Percentiles rank a stretch among this genome's conserved stretches.
phyloP scores from a whole-genome alignment of 2,113 vertebrate genomes.

The Chaetodon auriga region DNA sequence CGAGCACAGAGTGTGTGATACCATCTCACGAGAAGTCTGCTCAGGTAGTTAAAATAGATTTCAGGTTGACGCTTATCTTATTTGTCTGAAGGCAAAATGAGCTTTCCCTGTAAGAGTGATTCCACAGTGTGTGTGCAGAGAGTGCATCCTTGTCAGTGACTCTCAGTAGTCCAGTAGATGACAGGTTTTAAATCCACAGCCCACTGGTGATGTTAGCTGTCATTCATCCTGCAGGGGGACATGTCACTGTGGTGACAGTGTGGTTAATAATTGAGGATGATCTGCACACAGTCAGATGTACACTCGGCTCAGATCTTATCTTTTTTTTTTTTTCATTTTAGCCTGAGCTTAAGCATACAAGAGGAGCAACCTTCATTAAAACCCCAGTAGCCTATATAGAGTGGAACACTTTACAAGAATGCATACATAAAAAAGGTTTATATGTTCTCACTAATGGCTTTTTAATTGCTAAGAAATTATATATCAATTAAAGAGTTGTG shows the following conservation, averaged over 20 bases:
- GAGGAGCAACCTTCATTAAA: slow-evolving; percentile 1
- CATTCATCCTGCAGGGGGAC: slow-evolving; percentile 49
- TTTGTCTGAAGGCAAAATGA: slow-evolving; percentile 40
- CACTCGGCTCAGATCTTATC: slow-evolving; percentile 2
- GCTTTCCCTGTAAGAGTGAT: slow-evolving; percentile 1
- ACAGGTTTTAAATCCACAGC: slow-evolving; percentile 62
- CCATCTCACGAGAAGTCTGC: neutral
- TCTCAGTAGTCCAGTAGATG: slow-evolving; percentile 65
- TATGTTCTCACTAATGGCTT: slow-evolving; percentile 31
- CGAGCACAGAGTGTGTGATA: neutral
- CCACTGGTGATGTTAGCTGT: slow-evolving; percentile 61
- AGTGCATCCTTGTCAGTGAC: slow-evolving; percentile 56
- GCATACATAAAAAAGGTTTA: slow-evolving; percentile 11
- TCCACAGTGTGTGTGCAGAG: slow-evolving; percentile 18
- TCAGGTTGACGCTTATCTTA: slow-evolving; percentile 26
- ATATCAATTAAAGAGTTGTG: neutral
- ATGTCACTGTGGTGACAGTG: slow-evolving; percentile 39
- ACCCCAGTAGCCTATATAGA: neutral
- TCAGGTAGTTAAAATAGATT: slow-evolving; percentile 32
- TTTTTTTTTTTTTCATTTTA: neutral
- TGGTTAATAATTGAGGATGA: slow-evolving; percentile 51
- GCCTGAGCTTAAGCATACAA: slow-evolving; percentile 12
- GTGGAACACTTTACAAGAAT: slow-evolving; percentile 9
- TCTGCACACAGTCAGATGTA: slow-evolving; percentile 20
- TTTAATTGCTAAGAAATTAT: slow-evolving; percentile 41